Base-by-base conservation (phyloP, 2,888 invertebrate genomes). In the Lepidochitona cinerea region DNA sequence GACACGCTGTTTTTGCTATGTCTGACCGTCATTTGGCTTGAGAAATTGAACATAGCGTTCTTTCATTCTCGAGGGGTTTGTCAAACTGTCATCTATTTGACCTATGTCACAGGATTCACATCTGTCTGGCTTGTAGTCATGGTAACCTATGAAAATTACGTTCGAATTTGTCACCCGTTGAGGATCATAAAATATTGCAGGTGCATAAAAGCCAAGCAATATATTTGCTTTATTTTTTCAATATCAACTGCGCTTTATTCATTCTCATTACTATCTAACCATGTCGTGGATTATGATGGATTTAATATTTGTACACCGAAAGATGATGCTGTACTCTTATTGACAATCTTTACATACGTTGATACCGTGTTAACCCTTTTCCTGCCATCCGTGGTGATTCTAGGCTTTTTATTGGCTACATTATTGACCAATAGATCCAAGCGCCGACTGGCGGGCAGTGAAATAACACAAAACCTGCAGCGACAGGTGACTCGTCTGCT, bases 1-100 rank as follows among this genome's bases (percentile, higher is more conserved):
- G 96, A 96, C 89, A 95, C 95, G 0, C 92, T 94, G 0, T 96
- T 95, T 83, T 90, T 96, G n/a, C 81, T 94, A 0, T 93, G 93
- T 18, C 90, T 95, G 3, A 92, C 95, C 64, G 69, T 87, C 23
- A 85, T 86, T n/a, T 89, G 89, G 88, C 77, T 89, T 54, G 81
- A 83, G 37, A 82, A 82, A 53, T 79, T 87, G 6, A 78, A 80
- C 37, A 79, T 85, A 0, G 75, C 84, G 32, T 79, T 85, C 32
- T 84, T 86, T 75, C 80, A 85, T 69, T 72, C 92, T 89, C 49
- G 92, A 32, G 93, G 93, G 7, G 93, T 93, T 91, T 96, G 96
- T 84, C 94, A 96, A 85, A 90, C 94, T 37, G 93, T 94, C 79
- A 93, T 94, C 12, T 96, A 95, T 88, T 85, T 94, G n/a, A 93